A percentile compares a stretch with the other conserved stretches of the same genome.
Conservation (phyloP, 2,797 vertebrate species). For the Eutrigla gurnardus region DNA sequence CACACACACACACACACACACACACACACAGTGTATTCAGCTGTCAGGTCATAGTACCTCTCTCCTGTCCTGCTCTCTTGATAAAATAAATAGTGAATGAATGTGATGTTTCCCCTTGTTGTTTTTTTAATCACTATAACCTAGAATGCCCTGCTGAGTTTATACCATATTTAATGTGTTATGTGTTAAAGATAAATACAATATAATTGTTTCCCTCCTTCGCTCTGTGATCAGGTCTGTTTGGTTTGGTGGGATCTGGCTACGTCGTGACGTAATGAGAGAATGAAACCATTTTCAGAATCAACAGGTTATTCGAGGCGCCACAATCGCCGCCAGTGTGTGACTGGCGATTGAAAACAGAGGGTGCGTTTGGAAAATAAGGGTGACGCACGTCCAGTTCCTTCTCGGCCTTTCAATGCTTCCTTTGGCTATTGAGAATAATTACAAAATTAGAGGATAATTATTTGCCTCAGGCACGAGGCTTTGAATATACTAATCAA, state of each 20-base stretch:
- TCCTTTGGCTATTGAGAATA: constrained; percentile 33
- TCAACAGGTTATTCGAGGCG: constrained; percentile 33
- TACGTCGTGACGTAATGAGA: constrained; percentile 36
- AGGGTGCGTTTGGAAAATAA: constrained; percentile 35
- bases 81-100: background rate
- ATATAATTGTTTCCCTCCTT: background rate
- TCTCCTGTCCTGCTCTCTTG: background rate
- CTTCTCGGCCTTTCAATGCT: constrained; percentile 28
- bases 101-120: background rate
- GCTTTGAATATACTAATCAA: constrained; percentile 14
- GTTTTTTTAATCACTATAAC: background rate
- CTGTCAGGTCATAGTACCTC: background rate
- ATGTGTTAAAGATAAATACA: background rate
- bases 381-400: constrained; percentile 50
- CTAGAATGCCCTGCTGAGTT: background rate
- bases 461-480: constrained; percentile 24
- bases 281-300: constrained; percentile 35
- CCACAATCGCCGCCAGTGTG: constrained; percentile 26
- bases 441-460: constrained; percentile 49
- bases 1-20: too few species aligned
- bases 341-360: constrained; percentile 31
- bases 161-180: constrained; percentile 1
- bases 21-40: background rate
- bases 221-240: constrained; percentile 6
- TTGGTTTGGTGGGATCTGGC: constrained; percentile 24